A percentile compares a stretch with the other conserved stretches of the same genome.
phyloP scores from a whole-genome alignment of 2,888 invertebrate species.

The Cephus runcator region DNA sequence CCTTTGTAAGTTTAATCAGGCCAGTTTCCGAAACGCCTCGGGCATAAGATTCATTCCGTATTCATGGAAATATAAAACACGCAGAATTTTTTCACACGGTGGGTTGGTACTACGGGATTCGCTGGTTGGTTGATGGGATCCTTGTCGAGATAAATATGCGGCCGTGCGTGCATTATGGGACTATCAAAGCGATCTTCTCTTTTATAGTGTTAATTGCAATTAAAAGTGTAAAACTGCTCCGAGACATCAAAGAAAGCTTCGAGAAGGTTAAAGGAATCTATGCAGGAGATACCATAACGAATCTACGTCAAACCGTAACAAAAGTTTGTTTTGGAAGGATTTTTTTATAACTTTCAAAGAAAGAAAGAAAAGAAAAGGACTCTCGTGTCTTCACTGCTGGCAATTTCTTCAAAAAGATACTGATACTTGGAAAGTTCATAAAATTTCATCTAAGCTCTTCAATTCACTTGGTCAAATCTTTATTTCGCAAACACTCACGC shows the following conservation, averaged over 20 bases:
- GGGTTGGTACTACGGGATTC: neutral
- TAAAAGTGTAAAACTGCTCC: constrained; percentile 37
- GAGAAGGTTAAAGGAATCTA: constrained; percentile 7
- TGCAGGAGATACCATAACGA: neutral
- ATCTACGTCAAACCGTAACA: too few relatives aligned
- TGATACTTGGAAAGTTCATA: neutral
- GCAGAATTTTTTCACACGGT: constrained; percentile 13
- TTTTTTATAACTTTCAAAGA: constrained; percentile 2
- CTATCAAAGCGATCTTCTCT: constrained; percentile 2
- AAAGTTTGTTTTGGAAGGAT: too few relatives aligned
- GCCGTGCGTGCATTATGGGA: neutral
- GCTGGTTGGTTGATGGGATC: neutral
- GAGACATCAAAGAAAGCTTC: constrained; percentile 28
- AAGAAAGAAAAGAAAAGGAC: too few relatives aligned
- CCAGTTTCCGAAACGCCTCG: constrained; percentile 23
- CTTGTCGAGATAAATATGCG: neutral
- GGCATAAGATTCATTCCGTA: constrained; percentile 22
- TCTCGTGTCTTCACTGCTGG: too few relatives aligned
- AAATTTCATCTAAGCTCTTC: neutral
- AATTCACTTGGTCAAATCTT: neutral
- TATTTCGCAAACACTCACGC: neutral
- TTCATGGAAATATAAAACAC: constrained; percentile 28
- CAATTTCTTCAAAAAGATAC: neutral
- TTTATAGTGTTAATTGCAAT: constrained; percentile 28
- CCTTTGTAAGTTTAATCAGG: constrained; percentile 14